phyloP scores from a whole-genome alignment of 1,140 invertebrate species.

The Drosophila sproati region DNA sequence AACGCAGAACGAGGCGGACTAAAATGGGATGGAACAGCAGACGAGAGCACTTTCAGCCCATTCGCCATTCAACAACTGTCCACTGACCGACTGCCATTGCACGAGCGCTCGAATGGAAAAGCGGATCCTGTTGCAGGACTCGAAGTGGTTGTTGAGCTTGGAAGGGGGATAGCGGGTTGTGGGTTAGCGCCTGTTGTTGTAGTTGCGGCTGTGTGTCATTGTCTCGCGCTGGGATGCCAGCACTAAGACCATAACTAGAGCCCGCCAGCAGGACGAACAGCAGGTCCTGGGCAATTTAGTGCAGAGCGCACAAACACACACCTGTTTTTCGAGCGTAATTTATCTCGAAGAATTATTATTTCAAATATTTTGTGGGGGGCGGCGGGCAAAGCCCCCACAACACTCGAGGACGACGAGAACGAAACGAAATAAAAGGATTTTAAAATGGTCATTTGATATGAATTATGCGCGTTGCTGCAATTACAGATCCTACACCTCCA shows the following conservation, averaged over 20 bases:
- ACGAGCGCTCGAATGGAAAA: conserved; percentile 42
- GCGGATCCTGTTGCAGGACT: background rate
- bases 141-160: conserved; percentile 2
- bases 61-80: conserved; percentile 60
- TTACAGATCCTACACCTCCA: conserved; percentile 61
- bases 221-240: conserved; percentile 59
- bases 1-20: conserved; percentile 60
- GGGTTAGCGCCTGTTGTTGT: conserved; percentile 34
- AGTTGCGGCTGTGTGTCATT: conserved; percentile 74
- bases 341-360: conserved; percentile 85
- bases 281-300: conserved; percentile 74
- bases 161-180: conserved; percentile 2
- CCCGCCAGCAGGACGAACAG: conserved; percentile 35
- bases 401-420: conserved; percentile 44
- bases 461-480: conserved; percentile 84
- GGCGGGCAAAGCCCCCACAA: background rate
- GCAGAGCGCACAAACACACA: conserved; percentile 56
- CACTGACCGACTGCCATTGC: conserved; percentile 69
- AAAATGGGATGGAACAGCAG: conserved; percentile 38
- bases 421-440: conserved; percentile 84
- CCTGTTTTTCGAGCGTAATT: conserved; percentile 83
- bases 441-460: conserved; percentile 85
- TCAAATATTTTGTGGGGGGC: conserved; percentile 78
- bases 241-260: conserved; percentile 24
- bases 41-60: conserved; percentile 69